These are phyloP conservation scores for Oryctolagus cuniculus DNA, from an alignment of 2,113 vertebrate species.

Conservation along the genomic window mOryCun1.1 NC_091438.1:79546001-79546500, in stretches of 20 bases:
- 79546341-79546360: neutral
- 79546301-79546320: neutral
- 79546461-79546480: neutral
- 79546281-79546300: neutral
- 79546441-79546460: neutral
- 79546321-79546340: neutral
- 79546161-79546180: too few relatives aligned
- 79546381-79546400: neutral
- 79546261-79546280: neutral
- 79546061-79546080: too few relatives aligned
- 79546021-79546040: neutral
- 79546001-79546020: neutral
- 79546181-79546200: neutral
- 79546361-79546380: neutral
- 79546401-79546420: neutral
- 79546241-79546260: neutral
- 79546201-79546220: neutral
- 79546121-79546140: too few relatives aligned
- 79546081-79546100: too few relatives aligned
- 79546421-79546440: neutral
- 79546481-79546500: neutral
- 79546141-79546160: too few relatives aligned
- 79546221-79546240: neutral
- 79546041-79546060: too few relatives aligned
- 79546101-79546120: too few relatives aligned